Base-by-base conservation (phyloP, 2,113 vertebrate species). In the Cariama cristata region DNA sequence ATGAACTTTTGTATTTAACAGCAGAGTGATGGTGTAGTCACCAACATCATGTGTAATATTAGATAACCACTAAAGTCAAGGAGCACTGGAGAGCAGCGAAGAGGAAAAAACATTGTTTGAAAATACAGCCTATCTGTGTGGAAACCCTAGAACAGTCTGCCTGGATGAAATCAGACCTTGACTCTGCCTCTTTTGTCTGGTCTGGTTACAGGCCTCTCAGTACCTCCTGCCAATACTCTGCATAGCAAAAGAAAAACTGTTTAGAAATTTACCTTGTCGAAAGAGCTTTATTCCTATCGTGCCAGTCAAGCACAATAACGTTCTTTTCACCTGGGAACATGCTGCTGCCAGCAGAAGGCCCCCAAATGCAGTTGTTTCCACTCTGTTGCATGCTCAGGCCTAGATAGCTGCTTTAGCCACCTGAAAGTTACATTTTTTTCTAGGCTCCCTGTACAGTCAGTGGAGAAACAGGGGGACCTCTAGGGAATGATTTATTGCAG, bases 141-240 rank as follows among this genome's bases (percentile, higher is more conserved):
- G 88, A 96, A 97, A 97, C 76, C 77, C 66, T 95, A 96, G 93
- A 94, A 73, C 40, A 71, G 32, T 64, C 76, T 91, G 73, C 49
- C 18, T 62, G 63, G 71, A 73, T 97, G 94, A 96, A 97, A 98
- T 88, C 69, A 81, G 88, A 93, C 88, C 89, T 87, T 84, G 75
- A 72, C 53, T 84, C 69, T 87, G 75, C 45, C 33, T 79, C 79
- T 88, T 95, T 95, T 82, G 73, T 94, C 66, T 83, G 85, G 68
- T 88, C 91, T 94, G 60, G 72, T 95, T 94, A 94, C 85, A 56
- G 35, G 55, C 73, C 35, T 55, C 80, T 82, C 45, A 22, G 66
- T 71, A 69, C 52, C 53, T 56, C 33, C 75, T 97, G 97, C 95
- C 94, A 96, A 76, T 55, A 35, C n/a, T 76, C 69, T 66, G 82